Base-by-base conservation (phyloP, 2,888 invertebrate genomes). In the Prosopocoilus inquinatus region DNA sequence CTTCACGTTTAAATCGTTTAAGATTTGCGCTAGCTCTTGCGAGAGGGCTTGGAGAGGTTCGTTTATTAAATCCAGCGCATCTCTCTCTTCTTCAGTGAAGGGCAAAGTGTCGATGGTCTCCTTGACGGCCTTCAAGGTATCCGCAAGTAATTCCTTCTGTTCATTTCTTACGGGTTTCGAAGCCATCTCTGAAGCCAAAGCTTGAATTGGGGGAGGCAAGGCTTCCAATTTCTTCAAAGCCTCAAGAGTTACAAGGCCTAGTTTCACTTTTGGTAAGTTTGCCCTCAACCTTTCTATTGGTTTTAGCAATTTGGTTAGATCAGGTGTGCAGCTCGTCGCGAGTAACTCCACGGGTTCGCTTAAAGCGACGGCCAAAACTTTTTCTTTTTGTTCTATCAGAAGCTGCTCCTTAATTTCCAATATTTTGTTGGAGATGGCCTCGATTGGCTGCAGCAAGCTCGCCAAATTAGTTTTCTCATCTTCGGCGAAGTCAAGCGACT, bases 151-250 rank as follows among this genome's bases (percentile, higher is more conserved):
- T n/a, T n/a, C n/a, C n/a, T n/a, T n/a, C n/a, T n/a, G n/a, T n/a
- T n/a, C n/a, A 3, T 7, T 28, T 28, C 7, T 5, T 4, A 5
- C 20, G 20, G 2, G 1, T 3, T 47, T 35, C 8, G 13, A 13
- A n/a, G n/a, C n/a, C 28, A 35, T 34, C 43, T 38, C 45, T 33
- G 32, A 32, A 5, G 53, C 33, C 2, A 46, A 32, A 39, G 41
- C 33, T 15, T 50, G 46, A n/a, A 55, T 9, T 7, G 55, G 50
- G 33, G 50, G 34, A 11, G 39, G 20, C 33, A 55, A 9, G 15
- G 46, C 41, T 38, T 36, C n/a, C 4, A 55, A 33, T 16, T 43
- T 44, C 16, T 44, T 44, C 13, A 41, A 41, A 2, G 16, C n/a
- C 8, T 11, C 16, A 2, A 15, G 1, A 2, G 41, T 13, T 15